Conservation (phyloP, 92 coral and sea anemone species). For the Palythoa heliodiscus region DNA sequence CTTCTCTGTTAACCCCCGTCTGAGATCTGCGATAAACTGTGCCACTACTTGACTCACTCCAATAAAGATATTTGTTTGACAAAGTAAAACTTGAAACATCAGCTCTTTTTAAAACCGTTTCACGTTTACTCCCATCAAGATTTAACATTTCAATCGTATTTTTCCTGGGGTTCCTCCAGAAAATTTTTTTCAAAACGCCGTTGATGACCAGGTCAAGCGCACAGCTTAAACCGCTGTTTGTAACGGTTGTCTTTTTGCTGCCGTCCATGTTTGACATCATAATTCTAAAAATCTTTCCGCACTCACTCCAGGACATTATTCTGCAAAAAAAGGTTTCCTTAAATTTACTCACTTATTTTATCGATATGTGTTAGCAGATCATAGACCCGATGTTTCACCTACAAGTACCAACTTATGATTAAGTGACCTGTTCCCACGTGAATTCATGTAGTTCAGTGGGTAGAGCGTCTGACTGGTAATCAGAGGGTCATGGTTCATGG, state of each 20-base stretch:
- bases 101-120: conserved; percentile 26
- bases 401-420: too few species aligned
- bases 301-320: conserved; percentile 68
- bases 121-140: conserved; percentile 58
- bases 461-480: too few species aligned
- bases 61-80: conserved; percentile 19
- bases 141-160: conserved; percentile 55
- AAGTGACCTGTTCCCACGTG: too few species aligned
- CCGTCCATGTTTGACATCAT: conserved; percentile 70
- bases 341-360: background rate
- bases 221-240: conserved; percentile 40
- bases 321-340: conserved; percentile 10
- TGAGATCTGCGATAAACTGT: background rate
- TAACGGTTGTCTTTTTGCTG: conserved; percentile 30
- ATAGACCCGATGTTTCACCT: too few species aligned
- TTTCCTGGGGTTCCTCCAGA: conserved; percentile 56
- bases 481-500: too few species aligned
- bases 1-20: background rate
- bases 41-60: conserved; percentile 20
- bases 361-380: too few species aligned
- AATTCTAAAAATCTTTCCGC: conserved; percentile 56
- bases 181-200: conserved; percentile 43
- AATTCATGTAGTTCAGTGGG: too few species aligned
- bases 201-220: conserved; percentile 60
- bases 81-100: conserved; percentile 12